A percentile compares a stretch with the other conserved stretches of the same genome.
Conservation (phyloP, 2,797 vertebrate species). For the Hylomyscus alleni region DNA sequence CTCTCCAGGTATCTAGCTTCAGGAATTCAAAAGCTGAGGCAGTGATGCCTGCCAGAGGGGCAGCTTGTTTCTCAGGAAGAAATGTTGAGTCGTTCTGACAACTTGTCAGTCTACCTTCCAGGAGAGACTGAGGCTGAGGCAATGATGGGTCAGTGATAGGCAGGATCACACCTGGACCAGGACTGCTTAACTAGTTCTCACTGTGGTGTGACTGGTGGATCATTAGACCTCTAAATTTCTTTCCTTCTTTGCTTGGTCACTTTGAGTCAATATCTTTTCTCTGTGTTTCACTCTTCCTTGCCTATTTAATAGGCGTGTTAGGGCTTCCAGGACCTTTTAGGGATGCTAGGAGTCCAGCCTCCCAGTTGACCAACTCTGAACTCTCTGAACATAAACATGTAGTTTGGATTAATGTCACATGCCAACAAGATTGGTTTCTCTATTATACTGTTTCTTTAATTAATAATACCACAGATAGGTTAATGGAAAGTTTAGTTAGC, state of each 20-base stretch:
- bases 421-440: neutral
- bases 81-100: neutral
- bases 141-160: neutral
- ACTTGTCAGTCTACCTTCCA: neutral
- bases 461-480: neutral
- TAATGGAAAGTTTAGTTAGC: neutral
- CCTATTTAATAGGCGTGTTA: neutral
- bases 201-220: neutral
- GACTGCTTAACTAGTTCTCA: neutral
- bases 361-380: neutral
- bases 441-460: neutral
- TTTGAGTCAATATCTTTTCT: neutral
- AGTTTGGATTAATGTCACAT: neutral
- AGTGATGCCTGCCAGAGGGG: neutral
- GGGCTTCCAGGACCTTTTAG: neutral
- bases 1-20: neutral
- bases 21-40: neutral
- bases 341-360: neutral
- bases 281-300: neutral
- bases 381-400: neutral
- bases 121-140: neutral
- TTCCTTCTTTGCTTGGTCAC: neutral
- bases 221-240: neutral
- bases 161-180: neutral
- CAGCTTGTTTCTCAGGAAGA: neutral